phyloP scores from a whole-genome alignment of 2,797 vertebrate species.

The Xiphophorus birchmanni region DNA sequence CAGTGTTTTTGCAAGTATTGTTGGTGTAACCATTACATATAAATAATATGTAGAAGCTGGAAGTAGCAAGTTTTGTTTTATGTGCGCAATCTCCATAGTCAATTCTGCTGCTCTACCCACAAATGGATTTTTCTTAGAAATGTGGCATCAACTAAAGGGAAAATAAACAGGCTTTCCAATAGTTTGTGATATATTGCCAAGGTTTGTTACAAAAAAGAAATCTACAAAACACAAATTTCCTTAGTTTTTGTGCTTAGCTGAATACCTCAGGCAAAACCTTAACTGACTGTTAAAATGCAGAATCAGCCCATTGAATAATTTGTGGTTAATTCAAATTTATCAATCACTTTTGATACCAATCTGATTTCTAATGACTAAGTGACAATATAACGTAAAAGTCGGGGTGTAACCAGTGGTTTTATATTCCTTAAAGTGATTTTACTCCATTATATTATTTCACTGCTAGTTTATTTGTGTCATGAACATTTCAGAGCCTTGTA shows the following conservation, averaged over 20 bases:
- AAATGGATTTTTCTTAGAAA: not conserved
- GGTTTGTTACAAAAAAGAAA: not conserved
- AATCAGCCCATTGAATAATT: not conserved
- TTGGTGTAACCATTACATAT: not conserved
- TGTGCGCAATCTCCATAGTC: not conserved
- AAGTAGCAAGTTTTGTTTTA: not conserved
- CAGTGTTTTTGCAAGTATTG: not conserved
- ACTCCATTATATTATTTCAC: constrained; percentile 3
- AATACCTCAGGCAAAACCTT: not conserved
- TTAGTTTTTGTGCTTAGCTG: not conserved
- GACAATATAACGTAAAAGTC: not conserved
- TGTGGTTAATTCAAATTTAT: not conserved
- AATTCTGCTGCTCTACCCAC: not conserved
- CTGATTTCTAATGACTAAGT: not conserved
- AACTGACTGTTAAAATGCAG: not conserved
- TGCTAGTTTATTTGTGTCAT: not conserved
- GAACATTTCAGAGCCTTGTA: constrained; percentile 1
- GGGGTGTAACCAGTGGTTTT: not conserved
- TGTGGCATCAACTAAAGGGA: not conserved
- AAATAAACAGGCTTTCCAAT: not conserved
- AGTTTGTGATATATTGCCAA: not conserved
- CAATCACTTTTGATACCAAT: not conserved
- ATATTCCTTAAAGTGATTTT: not conserved
- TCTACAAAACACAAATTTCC: not conserved
- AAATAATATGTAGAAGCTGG: not conserved